Percentiles rank a stretch among this genome's conserved stretches.
phyloP scores from a whole-genome alignment of 1,140 invertebrate genomes.

The Anadara kagoshimensis region DNA sequence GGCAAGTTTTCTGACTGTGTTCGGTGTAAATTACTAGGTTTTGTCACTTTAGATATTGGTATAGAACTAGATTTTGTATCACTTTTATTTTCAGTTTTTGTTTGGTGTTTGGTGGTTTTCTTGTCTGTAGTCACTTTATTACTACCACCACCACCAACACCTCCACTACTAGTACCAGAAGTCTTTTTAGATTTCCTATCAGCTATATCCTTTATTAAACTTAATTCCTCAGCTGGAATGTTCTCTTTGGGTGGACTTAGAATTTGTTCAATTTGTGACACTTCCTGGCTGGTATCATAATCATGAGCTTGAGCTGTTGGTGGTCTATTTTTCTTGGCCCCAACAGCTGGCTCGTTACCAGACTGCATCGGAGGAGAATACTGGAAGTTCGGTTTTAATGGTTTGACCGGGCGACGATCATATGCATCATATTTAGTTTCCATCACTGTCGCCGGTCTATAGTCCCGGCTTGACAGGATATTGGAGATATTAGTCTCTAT shows the following conservation, averaged over 20 bases:
- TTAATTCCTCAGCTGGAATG: constrained; percentile 44
- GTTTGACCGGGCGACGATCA: constrained; percentile 53
- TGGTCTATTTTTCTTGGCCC: constrained; percentile 50
- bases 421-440: constrained; percentile 55
- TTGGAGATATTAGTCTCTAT: constrained; percentile 32
- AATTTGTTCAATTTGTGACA: constrained; percentile 44
- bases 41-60: constrained; percentile 44
- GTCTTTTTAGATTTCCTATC: constrained; percentile 40
- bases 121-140: constrained; percentile 11
- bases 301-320: constrained; percentile 60
- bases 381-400: constrained; percentile 53
- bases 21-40: constrained; percentile 34
- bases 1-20: constrained; percentile 54
- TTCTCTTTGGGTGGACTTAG: constrained; percentile 34
- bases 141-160: not conserved
- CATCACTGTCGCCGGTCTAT: constrained; percentile 44
- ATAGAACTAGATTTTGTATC: constrained; percentile 46
- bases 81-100: constrained; percentile 9
- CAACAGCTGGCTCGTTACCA: constrained; percentile 50
- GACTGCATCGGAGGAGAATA: constrained; percentile 54
- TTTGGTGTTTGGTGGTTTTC: not conserved
- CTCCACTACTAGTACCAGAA: constrained; percentile 19
- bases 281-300: constrained; percentile 62
- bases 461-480: constrained; percentile 37
- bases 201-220: constrained; percentile 49